Percentiles rank a stretch among this genome's conserved stretches.
Evolutionary conservation across 2,888 invertebrate genomes (phyloP).

Genomic region (Rotaria socialis): DNA sequence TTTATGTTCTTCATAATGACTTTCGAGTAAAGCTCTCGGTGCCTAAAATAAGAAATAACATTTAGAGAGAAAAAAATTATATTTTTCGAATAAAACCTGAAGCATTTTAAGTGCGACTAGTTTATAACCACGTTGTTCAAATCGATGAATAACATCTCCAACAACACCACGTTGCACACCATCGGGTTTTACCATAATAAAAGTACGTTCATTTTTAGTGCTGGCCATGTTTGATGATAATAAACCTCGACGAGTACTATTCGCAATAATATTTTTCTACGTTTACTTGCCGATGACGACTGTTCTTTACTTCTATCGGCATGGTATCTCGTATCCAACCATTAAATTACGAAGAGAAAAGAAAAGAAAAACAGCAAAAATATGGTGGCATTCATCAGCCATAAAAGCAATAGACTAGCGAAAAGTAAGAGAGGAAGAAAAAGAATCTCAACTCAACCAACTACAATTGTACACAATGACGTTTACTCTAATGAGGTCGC

Average conservation of each 20-base stretch:
- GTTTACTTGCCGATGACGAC: background rate
- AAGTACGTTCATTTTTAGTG: conserved; percentile 73
- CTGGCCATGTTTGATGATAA: background rate
- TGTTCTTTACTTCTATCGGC: background rate
- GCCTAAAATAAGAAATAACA: conserved; percentile 59
- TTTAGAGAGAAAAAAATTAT: background rate
- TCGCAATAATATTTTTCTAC: background rate
- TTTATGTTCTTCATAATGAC: conserved; percentile 88
- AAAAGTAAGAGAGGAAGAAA: background rate
- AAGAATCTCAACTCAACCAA: background rate
- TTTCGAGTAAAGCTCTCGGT: conserved; percentile 74
- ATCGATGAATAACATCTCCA: conserved; percentile 87
- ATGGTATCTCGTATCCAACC: background rate
- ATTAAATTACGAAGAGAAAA: background rate
- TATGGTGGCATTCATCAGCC: background rate
- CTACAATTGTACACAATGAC: background rate
- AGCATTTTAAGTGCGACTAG: conserved; percentile 88
- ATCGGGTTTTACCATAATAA: conserved; percentile 97
- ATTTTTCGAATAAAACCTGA: conserved; percentile 65
- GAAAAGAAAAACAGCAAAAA: background rate
- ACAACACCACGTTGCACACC: conserved; percentile 94
- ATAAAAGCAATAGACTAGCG: background rate
- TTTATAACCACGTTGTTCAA: conserved; percentile 94
- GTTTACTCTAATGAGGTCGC: background rate
- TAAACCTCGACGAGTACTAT: no score